phyloP scores from a whole-genome alignment of 2,113 vertebrate genomes.

The Bagarius yarrelli region DNA sequence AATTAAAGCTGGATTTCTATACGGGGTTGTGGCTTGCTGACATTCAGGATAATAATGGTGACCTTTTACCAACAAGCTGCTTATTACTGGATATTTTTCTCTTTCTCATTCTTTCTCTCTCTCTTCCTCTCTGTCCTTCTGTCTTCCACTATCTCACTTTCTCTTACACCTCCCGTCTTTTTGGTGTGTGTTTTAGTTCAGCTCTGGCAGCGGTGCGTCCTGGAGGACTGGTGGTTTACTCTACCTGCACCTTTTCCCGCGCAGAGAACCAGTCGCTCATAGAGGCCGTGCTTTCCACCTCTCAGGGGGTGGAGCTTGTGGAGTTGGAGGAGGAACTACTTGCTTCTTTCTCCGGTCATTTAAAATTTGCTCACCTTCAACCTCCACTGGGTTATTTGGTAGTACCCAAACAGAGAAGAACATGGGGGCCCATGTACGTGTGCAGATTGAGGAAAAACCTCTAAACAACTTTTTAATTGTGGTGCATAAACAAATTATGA shows the following conservation, averaged over 20 bases:
- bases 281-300: conserved; percentile 71
- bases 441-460: conserved; percentile 78
- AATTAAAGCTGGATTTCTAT: background rate
- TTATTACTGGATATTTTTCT: background rate
- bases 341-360: conserved; percentile 72
- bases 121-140: background rate
- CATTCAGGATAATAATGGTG: conserved; percentile 11
- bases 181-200: conserved; percentile 72
- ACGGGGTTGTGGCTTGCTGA: background rate
- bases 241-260: conserved; percentile 89
- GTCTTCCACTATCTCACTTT: too few relatives aligned
- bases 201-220: conserved; percentile 82
- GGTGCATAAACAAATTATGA: background rate
- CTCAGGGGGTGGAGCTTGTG: conserved; percentile 70
- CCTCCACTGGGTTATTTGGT: conserved; percentile 79
- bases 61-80: conserved; percentile 13
- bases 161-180: background rate
- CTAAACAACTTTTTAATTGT: background rate
- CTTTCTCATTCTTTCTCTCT: background rate
- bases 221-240: conserved; percentile 87
- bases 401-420: conserved; percentile 78
- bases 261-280: conserved; percentile 86
- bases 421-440: conserved; percentile 94
- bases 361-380: conserved; percentile 69
- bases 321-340: conserved; percentile 75